Conservation (phyloP, 2,797 vertebrate species). For the Morelia viridis region DNA sequence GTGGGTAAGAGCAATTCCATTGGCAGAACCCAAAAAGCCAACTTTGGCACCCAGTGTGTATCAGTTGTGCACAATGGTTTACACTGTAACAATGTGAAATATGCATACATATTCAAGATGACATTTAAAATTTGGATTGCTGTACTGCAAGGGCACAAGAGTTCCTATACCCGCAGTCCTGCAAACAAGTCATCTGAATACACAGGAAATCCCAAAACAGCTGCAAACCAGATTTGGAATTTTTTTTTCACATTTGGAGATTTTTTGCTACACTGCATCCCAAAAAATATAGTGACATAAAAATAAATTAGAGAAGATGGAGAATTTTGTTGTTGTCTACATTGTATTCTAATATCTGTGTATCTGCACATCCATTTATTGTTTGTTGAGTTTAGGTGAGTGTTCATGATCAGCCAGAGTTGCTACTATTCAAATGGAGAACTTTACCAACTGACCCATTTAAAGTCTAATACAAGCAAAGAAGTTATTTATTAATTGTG, state of each 20-base stretch:
- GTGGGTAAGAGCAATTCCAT: background rate
- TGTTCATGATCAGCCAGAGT: background rate
- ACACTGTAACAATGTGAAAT: background rate
- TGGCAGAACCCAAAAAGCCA: background rate
- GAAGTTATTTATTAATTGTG: background rate
- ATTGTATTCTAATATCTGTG: too few relatives aligned
- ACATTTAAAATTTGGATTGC: background rate
- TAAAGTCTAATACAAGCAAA: background rate
- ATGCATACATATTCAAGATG: background rate
- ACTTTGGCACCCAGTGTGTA: background rate
- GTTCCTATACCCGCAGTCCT: background rate
- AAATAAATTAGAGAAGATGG: too few relatives aligned
- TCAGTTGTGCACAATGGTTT: background rate
- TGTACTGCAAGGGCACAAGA: background rate
- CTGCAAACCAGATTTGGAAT: conserved; percentile 10
- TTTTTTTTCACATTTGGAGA: too few relatives aligned
- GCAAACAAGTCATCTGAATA: background rate
- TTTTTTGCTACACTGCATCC: background rate
- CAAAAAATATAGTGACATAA: background rate
- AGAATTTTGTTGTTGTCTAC: too few relatives aligned
- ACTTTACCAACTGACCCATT: background rate
- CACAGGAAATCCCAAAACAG: background rate
- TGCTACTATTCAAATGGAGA: background rate
- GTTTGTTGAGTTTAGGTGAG: background rate
- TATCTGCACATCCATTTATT: too few relatives aligned